Evolutionary conservation across 2,797 vertebrate species (phyloP).

Genomic region (Acanthurus lineatus): DNA sequence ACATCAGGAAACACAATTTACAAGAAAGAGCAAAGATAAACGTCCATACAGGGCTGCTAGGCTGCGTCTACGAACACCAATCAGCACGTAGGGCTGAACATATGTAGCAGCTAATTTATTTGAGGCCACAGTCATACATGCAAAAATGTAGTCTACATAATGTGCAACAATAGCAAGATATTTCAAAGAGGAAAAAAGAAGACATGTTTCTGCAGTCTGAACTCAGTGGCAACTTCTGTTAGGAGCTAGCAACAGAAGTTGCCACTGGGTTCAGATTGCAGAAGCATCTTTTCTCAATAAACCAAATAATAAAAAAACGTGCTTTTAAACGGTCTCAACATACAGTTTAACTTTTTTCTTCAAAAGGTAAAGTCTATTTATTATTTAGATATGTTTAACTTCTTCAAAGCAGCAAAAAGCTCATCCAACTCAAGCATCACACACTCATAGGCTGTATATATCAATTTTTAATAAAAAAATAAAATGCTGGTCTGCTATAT

Average conservation of each 20-base stretch:
- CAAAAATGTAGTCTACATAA: conserved; percentile 51
- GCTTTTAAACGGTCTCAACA: conserved; percentile 79
- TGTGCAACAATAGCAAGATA: conserved; percentile 44
- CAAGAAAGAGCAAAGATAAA: conserved; percentile 32
- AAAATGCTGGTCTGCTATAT: conserved; percentile 63
- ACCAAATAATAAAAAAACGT: conserved; percentile 56
- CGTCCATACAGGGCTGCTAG: conserved; percentile 21
- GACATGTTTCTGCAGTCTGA: conserved; percentile 31
- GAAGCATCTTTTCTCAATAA: conserved; percentile 25
- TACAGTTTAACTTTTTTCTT: conserved; percentile 57
- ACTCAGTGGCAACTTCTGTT: too few species aligned
- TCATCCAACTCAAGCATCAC: conserved; percentile 59
- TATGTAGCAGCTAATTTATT: conserved; percentile 56
- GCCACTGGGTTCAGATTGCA: conserved; percentile 24
- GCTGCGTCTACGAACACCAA: conserved; percentile 7
- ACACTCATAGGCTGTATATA: conserved; percentile 67
- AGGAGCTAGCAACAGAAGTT: neutral
- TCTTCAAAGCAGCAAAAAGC: conserved; percentile 34
- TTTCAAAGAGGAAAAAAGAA: conserved; percentile 15
- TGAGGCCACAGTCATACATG: conserved; percentile 56
- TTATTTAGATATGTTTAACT: conserved; percentile 69
- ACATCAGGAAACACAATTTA: conserved; percentile 32
- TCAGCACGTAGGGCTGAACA: conserved; percentile 24
- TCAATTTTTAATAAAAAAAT: conserved; percentile 67
- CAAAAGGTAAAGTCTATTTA: conserved; percentile 74